Evolutionary conservation across 2,113 vertebrate species (phyloP).

Genomic region (Chionis minor): DNA sequence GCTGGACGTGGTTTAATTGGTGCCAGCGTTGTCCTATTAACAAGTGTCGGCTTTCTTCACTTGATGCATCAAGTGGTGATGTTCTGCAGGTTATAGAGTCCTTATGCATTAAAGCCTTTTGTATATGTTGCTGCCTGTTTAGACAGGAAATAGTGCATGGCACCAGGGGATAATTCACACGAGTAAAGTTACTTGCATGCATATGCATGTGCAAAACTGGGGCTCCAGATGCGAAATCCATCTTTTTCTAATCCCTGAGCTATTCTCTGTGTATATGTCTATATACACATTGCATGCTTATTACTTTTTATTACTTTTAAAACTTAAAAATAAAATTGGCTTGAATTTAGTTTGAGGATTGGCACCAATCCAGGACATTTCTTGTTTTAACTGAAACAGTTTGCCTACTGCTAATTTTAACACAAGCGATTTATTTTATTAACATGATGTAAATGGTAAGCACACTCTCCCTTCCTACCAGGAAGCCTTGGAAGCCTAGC

Average conservation of each 20-base stretch:
- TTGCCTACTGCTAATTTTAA: conserved; percentile 38
- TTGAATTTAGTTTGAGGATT: conserved; percentile 16
- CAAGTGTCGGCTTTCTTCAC: not conserved
- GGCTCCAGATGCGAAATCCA: not conserved
- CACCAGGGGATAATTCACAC: not conserved
- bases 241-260: conserved; percentile 21
- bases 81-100: not conserved
- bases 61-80: not conserved
- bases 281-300: not conserved
- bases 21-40: conserved; percentile 36
- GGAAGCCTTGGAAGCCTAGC: not conserved
- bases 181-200: not conserved
- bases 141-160: conserved; percentile 4
- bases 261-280: not conserved
- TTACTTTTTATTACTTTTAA: conserved; percentile 38
- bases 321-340: conserved; percentile 42
- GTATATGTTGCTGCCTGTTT: not conserved
- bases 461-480: not conserved
- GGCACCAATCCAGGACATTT: conserved; percentile 9
- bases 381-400: conserved; percentile 20
- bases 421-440: not conserved
- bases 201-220: not conserved
- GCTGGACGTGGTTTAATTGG: conserved; percentile 26
- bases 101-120: not conserved
- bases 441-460: not conserved